Conservation (phyloP, 2,113 vertebrate species). For the Elanus axillaris region DNA sequence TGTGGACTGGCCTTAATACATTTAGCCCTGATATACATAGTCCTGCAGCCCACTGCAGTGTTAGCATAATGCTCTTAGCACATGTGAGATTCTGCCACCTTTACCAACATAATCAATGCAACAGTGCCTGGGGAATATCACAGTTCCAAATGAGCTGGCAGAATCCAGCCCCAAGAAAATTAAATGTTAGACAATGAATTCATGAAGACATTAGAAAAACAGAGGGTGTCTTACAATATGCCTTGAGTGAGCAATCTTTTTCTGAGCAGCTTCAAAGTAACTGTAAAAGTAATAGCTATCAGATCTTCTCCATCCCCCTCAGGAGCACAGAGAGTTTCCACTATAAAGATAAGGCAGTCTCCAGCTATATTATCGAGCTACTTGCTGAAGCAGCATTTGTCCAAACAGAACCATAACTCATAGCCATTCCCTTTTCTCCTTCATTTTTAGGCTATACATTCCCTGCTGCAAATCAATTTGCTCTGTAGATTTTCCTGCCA, state of each 20-base stretch:
- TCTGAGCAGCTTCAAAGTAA: not conserved
- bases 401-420: not conserved
- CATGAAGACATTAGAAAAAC: not conserved
- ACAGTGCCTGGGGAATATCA: not conserved
- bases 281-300: not conserved
- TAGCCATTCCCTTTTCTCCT: not conserved
- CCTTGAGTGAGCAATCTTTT: not conserved
- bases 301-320: not conserved
- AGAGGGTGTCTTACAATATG: not conserved
- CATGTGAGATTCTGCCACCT: not conserved
- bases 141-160: not conserved
- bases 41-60: not conserved
- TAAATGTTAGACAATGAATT: not conserved
- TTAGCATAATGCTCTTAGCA: not conserved
- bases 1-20: not conserved
- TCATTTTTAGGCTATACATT: not conserved
- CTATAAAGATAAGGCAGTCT: not conserved
- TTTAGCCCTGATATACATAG: not conserved
- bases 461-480: not conserved
- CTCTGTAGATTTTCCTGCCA: rapidly evolving
- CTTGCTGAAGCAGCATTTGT: not conserved
- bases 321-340: not conserved
- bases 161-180: not conserved
- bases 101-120: not conserved
- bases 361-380: not conserved